Evolutionary conservation across 1,140 invertebrate genomes (phyloP).

Genomic region (Macrobrachium rosenbergii): DNA sequence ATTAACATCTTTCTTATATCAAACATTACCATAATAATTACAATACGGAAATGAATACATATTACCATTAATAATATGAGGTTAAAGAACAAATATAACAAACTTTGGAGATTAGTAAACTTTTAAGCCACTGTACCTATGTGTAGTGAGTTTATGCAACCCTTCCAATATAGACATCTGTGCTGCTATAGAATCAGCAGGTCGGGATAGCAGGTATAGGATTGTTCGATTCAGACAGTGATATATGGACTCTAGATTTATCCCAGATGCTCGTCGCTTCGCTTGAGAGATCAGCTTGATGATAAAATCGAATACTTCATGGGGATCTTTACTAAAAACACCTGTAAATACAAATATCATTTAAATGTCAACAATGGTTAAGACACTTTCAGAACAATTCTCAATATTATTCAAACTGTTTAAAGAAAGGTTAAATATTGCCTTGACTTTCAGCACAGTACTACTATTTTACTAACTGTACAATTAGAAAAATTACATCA

Average conservation of each 20-base stretch:
- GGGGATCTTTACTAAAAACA: constrained; percentile 87
- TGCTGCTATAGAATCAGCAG: constrained; percentile 88
- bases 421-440: neutral
- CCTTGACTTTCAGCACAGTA: neutral
- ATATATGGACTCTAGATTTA: constrained; percentile 84
- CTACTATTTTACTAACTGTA: neutral
- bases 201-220: constrained; percentile 91
- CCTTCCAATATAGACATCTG: constrained; percentile 94
- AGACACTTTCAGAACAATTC: no score
- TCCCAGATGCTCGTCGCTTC: constrained; percentile 74
- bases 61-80: no score
- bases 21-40: no score
- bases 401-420: no score
- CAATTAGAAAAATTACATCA: neutral
- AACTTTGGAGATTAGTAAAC: no score
- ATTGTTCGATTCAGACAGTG: constrained; percentile 95
- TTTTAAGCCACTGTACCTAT: constrained; percentile 73
- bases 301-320: constrained; percentile 96
- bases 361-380: neutral
- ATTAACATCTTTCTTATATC: no score
- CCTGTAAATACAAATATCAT: constrained; percentile 68
- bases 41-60: no score
- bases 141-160: constrained; percentile 91
- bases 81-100: no score
- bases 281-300: constrained; percentile 92